phyloP scores from a whole-genome alignment of 2,797 vertebrate genomes.

The Enteromius argenteus region DNA sequence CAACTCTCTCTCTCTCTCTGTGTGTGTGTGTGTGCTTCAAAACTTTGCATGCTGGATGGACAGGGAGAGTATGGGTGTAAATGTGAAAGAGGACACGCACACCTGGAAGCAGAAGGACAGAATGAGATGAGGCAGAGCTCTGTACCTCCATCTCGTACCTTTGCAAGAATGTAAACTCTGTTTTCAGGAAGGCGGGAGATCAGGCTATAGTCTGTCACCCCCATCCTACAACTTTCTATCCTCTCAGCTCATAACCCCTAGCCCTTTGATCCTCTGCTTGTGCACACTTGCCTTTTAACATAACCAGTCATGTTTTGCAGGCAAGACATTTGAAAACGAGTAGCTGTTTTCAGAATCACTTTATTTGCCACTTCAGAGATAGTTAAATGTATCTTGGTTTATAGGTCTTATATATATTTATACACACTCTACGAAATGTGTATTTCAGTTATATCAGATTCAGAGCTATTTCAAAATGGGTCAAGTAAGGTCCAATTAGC shows the following conservation, averaged over 20 bases:
- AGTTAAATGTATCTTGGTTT: neutral
- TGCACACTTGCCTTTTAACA: constrained; percentile 55
- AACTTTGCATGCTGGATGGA: constrained; percentile 56
- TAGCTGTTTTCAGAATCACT: neutral
- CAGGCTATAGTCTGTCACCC: constrained; percentile 12
- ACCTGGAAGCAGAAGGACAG: constrained; percentile 56
- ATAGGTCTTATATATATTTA: neutral
- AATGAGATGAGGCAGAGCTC: constrained; percentile 52
- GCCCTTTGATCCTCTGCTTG: constrained; percentile 60
- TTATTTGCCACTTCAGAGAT: neutral
- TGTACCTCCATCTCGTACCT: constrained; percentile 58
- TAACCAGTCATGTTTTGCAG: constrained; percentile 16
- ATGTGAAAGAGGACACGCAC: constrained; percentile 49
- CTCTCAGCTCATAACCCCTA: constrained; percentile 37
- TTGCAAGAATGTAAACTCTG: constrained; percentile 72
- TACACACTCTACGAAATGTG: neutral
- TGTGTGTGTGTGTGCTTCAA: constrained; percentile 22
- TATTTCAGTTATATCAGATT: neutral
- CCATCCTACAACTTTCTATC: constrained; percentile 25
- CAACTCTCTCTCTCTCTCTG: neutral
- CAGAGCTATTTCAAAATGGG: neutral
- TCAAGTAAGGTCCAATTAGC: neutral
- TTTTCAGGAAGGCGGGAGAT: constrained; percentile 38
- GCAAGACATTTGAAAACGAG: neutral
- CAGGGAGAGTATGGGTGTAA: constrained; percentile 24